Evolutionary conservation across 2,797 vertebrate species (phyloP), one percentile per base, ranked within the genome.

Genomic region (Pseudochromis fuscus): DNA sequence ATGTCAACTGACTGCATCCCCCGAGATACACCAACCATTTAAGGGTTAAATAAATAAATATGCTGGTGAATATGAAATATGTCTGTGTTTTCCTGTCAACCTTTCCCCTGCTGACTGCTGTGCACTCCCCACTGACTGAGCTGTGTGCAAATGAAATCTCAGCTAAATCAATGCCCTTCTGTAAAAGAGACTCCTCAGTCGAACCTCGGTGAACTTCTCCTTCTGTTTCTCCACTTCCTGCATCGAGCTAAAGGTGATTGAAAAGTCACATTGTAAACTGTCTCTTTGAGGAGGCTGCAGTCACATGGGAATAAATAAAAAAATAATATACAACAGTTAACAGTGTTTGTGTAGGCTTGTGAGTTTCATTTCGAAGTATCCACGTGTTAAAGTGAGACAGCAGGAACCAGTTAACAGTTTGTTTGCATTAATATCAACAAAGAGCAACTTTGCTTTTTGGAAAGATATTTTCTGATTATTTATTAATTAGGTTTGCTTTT

Each of bases 121-220:
- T 33, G 38, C 30, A 5, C 73, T 77, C 49, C 10, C 40, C 25
- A 57, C 44, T 28, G 59, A 79, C 67, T 61, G 53, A 27, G 56
- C 67, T 61, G 53, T 30, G 56, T 57, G 35, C 66, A 64, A 71
- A 84, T 79, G 9, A 67, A 64, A 65, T 62, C 55, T 67, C 55
- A 69, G 37, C 44, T n/a, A 46, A 65, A 88, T 85, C 75, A 50
- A 72, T 83, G 55, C 7, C 40, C 48, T 48, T 5, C 12, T 72
- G 48, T 84, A 61, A 81, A 64, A 79, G 7, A 57, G 37, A 51
- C 45, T 61, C 42, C n/a, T 16, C 52, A 59, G 49, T 59, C 38
- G 19, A 59, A 30, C 38, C 23, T 59, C 59, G n/a, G 42, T 33
- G 25, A 77, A 66, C 65, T 28, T 53, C 62, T 51, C 23, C 38